Conservation (phyloP, 2,888 invertebrate species). For the Orchestes rusci region DNA sequence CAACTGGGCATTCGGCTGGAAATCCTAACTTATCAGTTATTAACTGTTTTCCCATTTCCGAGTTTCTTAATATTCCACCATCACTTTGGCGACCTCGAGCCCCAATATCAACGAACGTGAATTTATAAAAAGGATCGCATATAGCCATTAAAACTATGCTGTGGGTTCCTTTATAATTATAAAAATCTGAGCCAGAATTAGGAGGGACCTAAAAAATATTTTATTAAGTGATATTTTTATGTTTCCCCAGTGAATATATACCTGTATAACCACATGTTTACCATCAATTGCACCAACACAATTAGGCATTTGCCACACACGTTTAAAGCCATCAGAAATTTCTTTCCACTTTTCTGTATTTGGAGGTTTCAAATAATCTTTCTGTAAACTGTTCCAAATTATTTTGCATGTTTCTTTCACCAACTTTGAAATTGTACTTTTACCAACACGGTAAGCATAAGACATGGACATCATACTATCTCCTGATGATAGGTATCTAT, state of each 20-base stretch:
- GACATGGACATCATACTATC: conserved; percentile 11
- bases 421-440: conserved; percentile 6
- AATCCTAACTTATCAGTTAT: conserved; percentile 11
- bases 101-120: conserved; percentile 34
- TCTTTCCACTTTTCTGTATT: neutral
- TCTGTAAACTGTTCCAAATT: neutral
- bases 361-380: neutral
- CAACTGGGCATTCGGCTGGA: conserved; percentile 4
- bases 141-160: conserved; percentile 29
- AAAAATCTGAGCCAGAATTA: conserved; percentile 30
- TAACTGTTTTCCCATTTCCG: conserved; percentile 6
- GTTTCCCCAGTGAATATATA: neutral
- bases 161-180: conserved; percentile 33
- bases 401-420: conserved; percentile 3
- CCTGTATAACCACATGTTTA: too few species aligned
- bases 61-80: conserved; percentile 28
- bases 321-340: conserved; percentile 4
- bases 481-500: conserved; percentile 6
- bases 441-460: conserved; percentile 5
- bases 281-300: too few species aligned
- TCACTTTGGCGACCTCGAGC: conserved; percentile 33
- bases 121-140: conserved; percentile 30
- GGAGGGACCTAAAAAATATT: neutral
- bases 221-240: too few species aligned
- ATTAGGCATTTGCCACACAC: conserved; percentile 1